Percentiles rank a stretch among this genome's conserved stretches.
phyloP scores from a whole-genome alignment of 2,797 vertebrate genomes.

The Furcifer pardalis region DNA sequence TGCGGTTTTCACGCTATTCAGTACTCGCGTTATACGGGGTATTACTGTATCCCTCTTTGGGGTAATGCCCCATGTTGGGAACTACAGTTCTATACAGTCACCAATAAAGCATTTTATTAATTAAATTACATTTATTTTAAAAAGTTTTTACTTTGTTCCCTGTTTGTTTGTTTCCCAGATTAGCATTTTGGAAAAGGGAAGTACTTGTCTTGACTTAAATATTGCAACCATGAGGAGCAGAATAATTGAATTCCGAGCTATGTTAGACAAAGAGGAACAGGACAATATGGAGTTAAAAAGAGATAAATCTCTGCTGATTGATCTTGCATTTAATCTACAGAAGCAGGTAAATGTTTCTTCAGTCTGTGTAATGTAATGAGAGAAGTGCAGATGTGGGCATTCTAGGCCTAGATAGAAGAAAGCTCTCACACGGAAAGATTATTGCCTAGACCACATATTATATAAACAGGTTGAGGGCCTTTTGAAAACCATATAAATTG shows the following conservation, averaged over 20 bases:
- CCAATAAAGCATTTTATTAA: neutral
- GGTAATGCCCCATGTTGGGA: no score
- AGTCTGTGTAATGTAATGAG: neutral
- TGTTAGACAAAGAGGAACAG: conserved; percentile 48
- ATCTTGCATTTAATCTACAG: conserved; percentile 51
- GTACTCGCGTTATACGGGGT: no score
- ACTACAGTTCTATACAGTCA: no score
- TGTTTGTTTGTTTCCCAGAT: conserved; percentile 37
- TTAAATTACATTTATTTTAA: neutral
- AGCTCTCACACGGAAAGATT: neutral
- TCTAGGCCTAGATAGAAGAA: neutral
- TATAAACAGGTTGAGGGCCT: neutral
- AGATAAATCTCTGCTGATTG: conserved; percentile 51
- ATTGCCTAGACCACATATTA: neutral
- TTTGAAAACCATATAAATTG: neutral
- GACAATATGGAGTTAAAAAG: conserved; percentile 46
- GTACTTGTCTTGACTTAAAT: conserved; percentile 32
- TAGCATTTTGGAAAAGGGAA: conserved; percentile 40
- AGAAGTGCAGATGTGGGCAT: neutral
- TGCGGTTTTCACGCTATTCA: no score
- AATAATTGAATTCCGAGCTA: conserved; percentile 40
- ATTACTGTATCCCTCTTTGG: no score
- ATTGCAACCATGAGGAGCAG: conserved; percentile 33
- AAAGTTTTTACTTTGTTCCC: neutral
- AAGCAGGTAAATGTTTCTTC: conserved; percentile 42